Conservation (phyloP, 2,888 invertebrate species). For the Pocota personata region DNA sequence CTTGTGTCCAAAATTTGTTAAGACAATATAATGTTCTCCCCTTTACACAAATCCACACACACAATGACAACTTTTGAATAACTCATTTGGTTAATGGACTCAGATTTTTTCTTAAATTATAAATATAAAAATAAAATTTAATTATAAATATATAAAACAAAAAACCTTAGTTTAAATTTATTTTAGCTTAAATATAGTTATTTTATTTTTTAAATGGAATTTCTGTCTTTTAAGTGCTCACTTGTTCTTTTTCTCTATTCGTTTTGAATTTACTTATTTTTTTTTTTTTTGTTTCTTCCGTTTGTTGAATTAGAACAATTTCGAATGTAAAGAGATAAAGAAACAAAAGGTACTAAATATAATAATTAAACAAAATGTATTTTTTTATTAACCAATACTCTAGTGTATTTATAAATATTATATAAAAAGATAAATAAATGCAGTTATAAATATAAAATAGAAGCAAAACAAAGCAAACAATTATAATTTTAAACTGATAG, state of each 20-base stretch:
- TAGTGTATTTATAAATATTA: slow-evolving; percentile 49
- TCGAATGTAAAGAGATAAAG: slow-evolving; percentile 26
- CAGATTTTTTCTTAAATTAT: slow-evolving; percentile 59
- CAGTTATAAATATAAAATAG: slow-evolving; percentile 52
- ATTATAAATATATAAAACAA: slow-evolving; percentile 23
- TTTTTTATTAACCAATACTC: slow-evolving; percentile 71
- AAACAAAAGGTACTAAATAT: slow-evolving; percentile 24
- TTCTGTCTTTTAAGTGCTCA: slow-evolving; percentile 27
- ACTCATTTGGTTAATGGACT: slow-evolving; percentile 68
- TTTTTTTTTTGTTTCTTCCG: slow-evolving; percentile 2
- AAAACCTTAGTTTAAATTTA: slow-evolving; percentile 40
- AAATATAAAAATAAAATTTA: slow-evolving; percentile 22
- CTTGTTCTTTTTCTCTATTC: slow-evolving; percentile 6
- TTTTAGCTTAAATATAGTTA: slow-evolving; percentile 43
- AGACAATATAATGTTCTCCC: slow-evolving; percentile 4
- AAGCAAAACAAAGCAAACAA: slow-evolving; percentile 43
- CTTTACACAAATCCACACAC: slow-evolving; percentile 18
- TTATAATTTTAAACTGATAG: slow-evolving; percentile 23
- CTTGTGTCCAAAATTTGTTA: slow-evolving; percentile 56
- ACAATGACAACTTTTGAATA: slow-evolving; percentile 64
- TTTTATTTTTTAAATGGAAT: slow-evolving; percentile 8
- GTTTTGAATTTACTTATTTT: background rate
- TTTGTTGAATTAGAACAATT: slow-evolving; percentile 61
- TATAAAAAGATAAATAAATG: slow-evolving; percentile 36
- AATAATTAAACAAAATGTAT: slow-evolving; percentile 42